Evolutionary conservation across 2,888 invertebrate species (phyloP).

Genomic region (Ametastegia equiseti): DNA sequence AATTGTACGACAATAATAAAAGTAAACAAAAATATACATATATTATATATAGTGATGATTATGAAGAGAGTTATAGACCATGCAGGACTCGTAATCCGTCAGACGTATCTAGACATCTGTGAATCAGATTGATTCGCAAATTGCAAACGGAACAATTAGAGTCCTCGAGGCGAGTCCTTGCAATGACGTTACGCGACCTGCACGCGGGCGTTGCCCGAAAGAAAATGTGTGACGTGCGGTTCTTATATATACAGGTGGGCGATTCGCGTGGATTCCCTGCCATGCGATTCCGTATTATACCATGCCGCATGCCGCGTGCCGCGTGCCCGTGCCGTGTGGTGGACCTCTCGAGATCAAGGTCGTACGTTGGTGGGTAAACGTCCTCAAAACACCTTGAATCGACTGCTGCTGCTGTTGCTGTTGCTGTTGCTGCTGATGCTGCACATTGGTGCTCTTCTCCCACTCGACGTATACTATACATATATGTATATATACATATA

Average conservation of each 20-base stretch:
- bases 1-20: constrained; percentile 38
- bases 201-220: constrained; percentile 41
- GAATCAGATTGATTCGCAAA: background rate
- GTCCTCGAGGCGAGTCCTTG: background rate
- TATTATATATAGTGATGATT: too few species aligned
- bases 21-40: constrained; percentile 47
- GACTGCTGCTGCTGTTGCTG: background rate
- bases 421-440: background rate
- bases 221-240: constrained; percentile 52
- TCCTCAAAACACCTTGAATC: constrained; percentile 64
- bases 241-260: constrained; percentile 51
- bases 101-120: too few species aligned
- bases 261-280: background rate
- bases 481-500: too few species aligned
- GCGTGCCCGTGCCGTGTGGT: constrained; percentile 47
- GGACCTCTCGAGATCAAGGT: constrained; percentile 69
- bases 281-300: too few species aligned
- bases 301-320: too few species aligned
- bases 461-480: background rate
- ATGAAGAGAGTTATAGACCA: too few species aligned
- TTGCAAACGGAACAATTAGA: background rate
- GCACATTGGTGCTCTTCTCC: background rate
- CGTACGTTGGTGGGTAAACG: constrained; percentile 67
- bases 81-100: too few species aligned
- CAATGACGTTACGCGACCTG: constrained; percentile 5